These are phyloP conservation scores for Pangasianodon hypophthalmus DNA, from an alignment of 2,113 vertebrate species.

Conservation along the genomic window DNA sequence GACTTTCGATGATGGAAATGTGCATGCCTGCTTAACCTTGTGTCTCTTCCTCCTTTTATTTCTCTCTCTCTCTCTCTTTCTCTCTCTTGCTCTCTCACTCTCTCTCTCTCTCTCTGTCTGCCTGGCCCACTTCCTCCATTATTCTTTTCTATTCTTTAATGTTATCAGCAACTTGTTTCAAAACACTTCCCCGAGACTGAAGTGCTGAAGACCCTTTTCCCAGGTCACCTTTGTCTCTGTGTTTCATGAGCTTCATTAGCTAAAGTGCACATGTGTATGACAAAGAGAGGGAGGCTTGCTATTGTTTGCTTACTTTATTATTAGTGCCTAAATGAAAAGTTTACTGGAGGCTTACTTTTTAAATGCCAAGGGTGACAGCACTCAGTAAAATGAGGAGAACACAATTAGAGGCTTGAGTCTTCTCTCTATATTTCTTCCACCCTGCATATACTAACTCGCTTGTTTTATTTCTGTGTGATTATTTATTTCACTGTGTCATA, in stretches of 20 bases:
- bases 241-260: constrained; percentile 37
- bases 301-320: constrained; percentile 27
- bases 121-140: not conserved
- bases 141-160: constrained; percentile 31
- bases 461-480: not conserved
- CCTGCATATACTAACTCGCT: no score
- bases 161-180: constrained; percentile 58
- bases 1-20: constrained; percentile 23
- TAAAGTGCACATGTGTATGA: constrained; percentile 17
- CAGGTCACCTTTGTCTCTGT: constrained; percentile 32
- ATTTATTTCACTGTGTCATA: not conserved
- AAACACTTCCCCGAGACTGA: constrained; percentile 47
- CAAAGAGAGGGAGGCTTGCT: not conserved
- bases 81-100: not conserved
- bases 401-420: constrained; percentile 10
- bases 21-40: constrained; percentile 5
- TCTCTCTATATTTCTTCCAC: not conserved
- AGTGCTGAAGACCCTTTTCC: constrained; percentile 49
- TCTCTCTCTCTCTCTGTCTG: not conserved
- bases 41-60: not conserved
- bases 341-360: not conserved
- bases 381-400: not conserved
- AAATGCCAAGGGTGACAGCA: constrained; percentile 8
- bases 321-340: not conserved
- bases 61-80: not conserved